These are phyloP conservation scores for Oscheius sp. DNA, from an alignment of 2,888 invertebrate species.

Conservation along the genomic window DNA sequence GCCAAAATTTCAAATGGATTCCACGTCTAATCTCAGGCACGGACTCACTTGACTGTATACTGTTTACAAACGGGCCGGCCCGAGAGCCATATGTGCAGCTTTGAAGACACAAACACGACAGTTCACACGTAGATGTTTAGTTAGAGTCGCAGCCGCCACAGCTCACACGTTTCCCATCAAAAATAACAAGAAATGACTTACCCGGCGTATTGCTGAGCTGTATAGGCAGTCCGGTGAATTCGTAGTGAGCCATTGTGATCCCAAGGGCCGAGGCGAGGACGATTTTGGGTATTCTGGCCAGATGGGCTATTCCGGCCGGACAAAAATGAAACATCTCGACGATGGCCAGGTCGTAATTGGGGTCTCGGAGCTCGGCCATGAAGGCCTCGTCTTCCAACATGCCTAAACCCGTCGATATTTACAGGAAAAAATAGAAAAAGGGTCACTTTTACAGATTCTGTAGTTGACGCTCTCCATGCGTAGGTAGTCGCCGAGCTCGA, in stretches of 20 bases:
- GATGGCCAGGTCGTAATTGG: slow-evolving; percentile 39
- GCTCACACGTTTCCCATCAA: background rate
- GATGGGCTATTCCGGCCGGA: slow-evolving; percentile 40
- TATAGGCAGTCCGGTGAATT: slow-evolving; percentile 33
- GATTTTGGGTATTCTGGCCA: slow-evolving; percentile 39
- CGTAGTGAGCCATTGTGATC: slow-evolving; percentile 43
- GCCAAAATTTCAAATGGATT: too few species aligned
- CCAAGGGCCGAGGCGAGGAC: slow-evolving; percentile 44
- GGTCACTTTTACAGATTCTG: slow-evolving; percentile 38
- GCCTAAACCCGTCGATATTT: slow-evolving; percentile 20
- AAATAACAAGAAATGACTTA: slow-evolving; percentile 12
- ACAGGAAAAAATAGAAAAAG: background rate
- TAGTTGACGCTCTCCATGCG: slow-evolving; percentile 43
- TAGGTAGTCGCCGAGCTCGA: slow-evolving; percentile 40
- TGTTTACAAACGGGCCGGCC: too few species aligned
- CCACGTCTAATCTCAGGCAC: too few species aligned
- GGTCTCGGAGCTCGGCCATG: slow-evolving; percentile 20
- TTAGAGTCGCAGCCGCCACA: background rate
- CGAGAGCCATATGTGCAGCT: too few species aligned
- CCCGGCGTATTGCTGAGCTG: slow-evolving; percentile 45
- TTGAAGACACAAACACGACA: too few species aligned
- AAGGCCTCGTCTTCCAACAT: slow-evolving; percentile 36
- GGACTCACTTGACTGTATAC: too few species aligned
- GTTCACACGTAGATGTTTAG: too few species aligned
- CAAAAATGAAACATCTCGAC: slow-evolving; percentile 48